These are phyloP conservation scores for Aromia moschata DNA, from an alignment of 2,888 invertebrate species.

Conservation along the genomic window DNA sequence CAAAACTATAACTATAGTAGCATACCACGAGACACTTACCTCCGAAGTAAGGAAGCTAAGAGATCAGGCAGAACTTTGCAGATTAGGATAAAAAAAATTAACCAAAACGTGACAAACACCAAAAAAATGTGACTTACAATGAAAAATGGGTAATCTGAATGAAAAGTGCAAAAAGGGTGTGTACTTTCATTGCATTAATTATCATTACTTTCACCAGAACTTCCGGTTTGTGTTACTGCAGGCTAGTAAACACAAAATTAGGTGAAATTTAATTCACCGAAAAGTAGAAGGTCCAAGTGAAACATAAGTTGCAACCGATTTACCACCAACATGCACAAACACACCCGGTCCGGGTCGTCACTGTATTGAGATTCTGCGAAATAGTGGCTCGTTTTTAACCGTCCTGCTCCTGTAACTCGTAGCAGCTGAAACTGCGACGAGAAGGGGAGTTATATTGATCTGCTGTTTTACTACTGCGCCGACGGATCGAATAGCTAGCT, in stretches of 20 bases:
- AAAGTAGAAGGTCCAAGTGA: constrained; percentile 36
- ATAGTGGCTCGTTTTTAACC: constrained; percentile 31
- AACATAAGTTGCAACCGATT: constrained; percentile 36
- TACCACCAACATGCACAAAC: constrained; percentile 40
- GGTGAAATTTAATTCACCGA: constrained; percentile 44
- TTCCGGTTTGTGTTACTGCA: constrained; percentile 30
- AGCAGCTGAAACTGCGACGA: constrained; percentile 36
- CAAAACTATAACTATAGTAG: too few species aligned
- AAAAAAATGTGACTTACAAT: constrained; percentile 63
- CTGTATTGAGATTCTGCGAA: constrained; percentile 29
- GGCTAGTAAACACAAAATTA: constrained; percentile 40
- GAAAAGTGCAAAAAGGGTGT: constrained; percentile 53
- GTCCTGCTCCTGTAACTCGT: constrained; percentile 35
- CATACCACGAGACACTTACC: too few species aligned
- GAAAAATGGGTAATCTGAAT: constrained; percentile 62
- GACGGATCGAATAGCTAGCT: constrained; percentile 37
- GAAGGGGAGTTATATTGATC: constrained; percentile 40
- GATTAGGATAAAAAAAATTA: constrained; percentile 8
- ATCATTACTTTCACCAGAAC: constrained; percentile 33
- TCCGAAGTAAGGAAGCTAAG: not conserved
- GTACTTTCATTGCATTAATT: constrained; percentile 46
- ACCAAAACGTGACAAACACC: not conserved
- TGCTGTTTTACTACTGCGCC: constrained; percentile 38
- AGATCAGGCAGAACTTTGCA: constrained; percentile 13
- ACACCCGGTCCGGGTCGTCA: constrained; percentile 35